phyloP scores from a whole-genome alignment of 2,797 vertebrate genomes.

The Enteromius unitaeniatus region DNA sequence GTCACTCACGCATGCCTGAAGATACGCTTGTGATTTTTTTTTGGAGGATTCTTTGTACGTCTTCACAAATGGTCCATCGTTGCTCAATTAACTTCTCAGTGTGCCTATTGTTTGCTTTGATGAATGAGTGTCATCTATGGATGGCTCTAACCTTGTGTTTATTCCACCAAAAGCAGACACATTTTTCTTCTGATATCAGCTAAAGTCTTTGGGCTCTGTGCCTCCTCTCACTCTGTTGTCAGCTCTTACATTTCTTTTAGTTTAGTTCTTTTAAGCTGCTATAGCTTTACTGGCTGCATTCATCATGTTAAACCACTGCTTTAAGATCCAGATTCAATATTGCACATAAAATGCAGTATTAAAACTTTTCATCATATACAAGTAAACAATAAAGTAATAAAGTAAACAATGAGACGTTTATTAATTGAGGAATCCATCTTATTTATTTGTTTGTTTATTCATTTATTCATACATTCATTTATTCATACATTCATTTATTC shows the following conservation, averaged over 20 bases:
- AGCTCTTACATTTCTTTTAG: not conserved
- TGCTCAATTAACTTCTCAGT: not conserved
- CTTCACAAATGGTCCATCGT: not conserved
- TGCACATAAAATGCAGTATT: not conserved
- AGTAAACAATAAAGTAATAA: no score
- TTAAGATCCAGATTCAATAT: not conserved
- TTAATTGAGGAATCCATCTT: no score
- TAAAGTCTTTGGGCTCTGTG: not conserved
- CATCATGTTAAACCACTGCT: not conserved
- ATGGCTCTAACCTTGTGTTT: conserved; percentile 1
- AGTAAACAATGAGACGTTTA: no score
- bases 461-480: no score
- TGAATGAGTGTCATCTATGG: not conserved
- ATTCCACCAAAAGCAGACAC: not conserved
- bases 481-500: no score
- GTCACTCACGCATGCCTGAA: not conserved
- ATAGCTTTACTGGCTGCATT: conserved; percentile 1
- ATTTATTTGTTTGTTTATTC: no score
- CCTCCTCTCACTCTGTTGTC: not conserved
- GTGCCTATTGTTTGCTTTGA: conserved; percentile 28
- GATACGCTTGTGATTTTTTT: not conserved
- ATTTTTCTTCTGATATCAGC: conserved; percentile 24
- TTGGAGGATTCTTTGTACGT: not conserved
- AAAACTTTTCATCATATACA: not conserved
- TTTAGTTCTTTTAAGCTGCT: not conserved